Percentiles rank a stretch among this genome's conserved stretches.
These are phyloP conservation scores for Dryobota labecula DNA, from an alignment of 2,888 invertebrate species.

Conservation along the genomic window DNA sequence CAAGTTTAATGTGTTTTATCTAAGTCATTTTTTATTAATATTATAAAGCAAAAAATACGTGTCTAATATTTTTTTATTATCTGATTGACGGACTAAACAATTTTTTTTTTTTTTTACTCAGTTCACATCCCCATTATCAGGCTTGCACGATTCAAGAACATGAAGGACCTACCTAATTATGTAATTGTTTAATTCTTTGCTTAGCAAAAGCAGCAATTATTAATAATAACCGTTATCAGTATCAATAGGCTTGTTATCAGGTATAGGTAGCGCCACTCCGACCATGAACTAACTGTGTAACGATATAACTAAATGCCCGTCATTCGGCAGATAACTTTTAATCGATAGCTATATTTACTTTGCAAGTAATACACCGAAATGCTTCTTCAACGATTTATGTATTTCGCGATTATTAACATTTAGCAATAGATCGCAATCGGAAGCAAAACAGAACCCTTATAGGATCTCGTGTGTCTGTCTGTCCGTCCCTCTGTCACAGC, in stretches of 20 bases:
- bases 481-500: no score
- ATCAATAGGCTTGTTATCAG: conserved; percentile 50
- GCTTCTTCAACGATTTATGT: conserved; percentile 40
- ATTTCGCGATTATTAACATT: conserved; percentile 13
- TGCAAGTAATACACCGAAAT: conserved; percentile 41
- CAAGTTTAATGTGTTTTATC: no score
- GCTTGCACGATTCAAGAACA: conserved; percentile 6
- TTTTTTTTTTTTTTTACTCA: no score
- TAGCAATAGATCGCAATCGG: not conserved
- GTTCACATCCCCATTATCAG: no score
- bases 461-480: no score
- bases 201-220: conserved; percentile 40
- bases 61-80: no score
- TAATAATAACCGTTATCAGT: conserved; percentile 51
- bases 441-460: no score
- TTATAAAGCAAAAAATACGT: no score
- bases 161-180: not conserved
- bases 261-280: conserved; percentile 52
- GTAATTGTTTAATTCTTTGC: conserved; percentile 14
- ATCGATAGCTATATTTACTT: conserved; percentile 45
- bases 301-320: conserved; percentile 23
- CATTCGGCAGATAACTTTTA: conserved; percentile 38
- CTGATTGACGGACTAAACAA: no score
- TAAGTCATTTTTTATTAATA: no score
- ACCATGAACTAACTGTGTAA: conserved; percentile 56